Evolutionary conservation across 2,797 vertebrate genomes (phyloP).

Genomic region (Thalassophryne amazonica): DNA sequence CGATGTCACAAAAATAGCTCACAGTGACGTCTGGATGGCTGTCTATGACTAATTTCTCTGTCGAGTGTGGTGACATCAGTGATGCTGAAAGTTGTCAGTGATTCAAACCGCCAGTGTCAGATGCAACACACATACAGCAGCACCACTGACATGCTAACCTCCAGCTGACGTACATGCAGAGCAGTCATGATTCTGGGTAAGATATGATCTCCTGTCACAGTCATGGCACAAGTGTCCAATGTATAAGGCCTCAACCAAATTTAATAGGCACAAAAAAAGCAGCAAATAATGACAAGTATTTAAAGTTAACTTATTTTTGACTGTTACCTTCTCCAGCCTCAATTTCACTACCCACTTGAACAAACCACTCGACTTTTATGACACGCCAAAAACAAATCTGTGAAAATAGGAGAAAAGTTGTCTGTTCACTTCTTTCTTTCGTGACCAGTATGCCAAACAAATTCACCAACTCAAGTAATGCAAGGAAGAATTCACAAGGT

Average conservation of each 20-base stretch:
- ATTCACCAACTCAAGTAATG: too few species aligned
- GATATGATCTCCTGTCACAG: background rate
- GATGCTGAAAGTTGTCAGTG: conserved; percentile 29
- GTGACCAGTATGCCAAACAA: too few species aligned
- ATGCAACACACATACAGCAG: conserved; percentile 33
- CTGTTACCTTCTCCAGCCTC: background rate
- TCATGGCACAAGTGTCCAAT: background rate
- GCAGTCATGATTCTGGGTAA: background rate
- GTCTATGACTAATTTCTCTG: background rate
- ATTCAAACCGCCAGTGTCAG: conserved; percentile 34
- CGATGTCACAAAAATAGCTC: background rate
- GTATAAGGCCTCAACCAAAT: background rate
- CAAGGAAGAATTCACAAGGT: too few species aligned
- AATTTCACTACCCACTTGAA: background rate
- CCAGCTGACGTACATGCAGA: background rate
- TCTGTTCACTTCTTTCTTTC: too few species aligned
- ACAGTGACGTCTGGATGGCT: background rate
- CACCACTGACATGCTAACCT: conserved; percentile 31
- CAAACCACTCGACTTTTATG: too few species aligned
- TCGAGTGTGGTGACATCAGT: conserved; percentile 15
- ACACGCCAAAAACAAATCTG: too few species aligned
- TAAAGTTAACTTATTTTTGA: background rate
- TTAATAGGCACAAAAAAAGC: background rate
- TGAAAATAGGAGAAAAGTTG: too few species aligned
- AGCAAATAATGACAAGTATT: background rate